phyloP scores from a whole-genome alignment of 2,113 vertebrate genomes.

The Peucedramus taeniatus region DNA sequence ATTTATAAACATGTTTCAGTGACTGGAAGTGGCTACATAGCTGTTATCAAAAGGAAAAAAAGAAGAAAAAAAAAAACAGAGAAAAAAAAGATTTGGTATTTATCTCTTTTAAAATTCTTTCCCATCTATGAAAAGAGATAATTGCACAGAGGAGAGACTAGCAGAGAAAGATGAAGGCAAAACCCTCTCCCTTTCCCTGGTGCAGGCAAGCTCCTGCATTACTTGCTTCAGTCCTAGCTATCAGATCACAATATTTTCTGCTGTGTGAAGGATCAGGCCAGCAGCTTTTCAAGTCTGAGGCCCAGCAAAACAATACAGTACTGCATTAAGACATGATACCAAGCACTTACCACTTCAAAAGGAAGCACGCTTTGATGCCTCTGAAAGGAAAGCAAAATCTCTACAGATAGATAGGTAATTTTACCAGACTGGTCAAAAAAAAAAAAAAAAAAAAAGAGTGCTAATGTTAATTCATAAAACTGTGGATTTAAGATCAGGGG shows the following conservation, averaged over 20 bases:
- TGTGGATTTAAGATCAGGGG: background rate
- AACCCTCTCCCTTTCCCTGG: background rate
- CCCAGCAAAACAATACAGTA: constrained; percentile 6
- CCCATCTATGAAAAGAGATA: background rate
- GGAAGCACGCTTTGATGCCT: background rate
- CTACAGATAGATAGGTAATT: background rate
- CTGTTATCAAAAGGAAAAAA: background rate
- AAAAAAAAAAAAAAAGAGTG: background rate
- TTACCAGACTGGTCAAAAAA: background rate
- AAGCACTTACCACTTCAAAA: constrained; percentile 37
- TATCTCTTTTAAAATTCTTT: background rate
- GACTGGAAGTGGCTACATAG: background rate
- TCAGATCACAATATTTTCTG: background rate
- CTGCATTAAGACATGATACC: background rate
- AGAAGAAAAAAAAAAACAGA: background rate
- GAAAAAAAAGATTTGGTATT: background rate
- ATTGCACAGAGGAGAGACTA: background rate
- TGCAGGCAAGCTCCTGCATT: background rate
- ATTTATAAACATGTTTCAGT: background rate
- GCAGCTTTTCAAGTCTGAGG: background rate
- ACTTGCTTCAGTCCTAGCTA: background rate
- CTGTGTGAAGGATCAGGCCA: background rate
- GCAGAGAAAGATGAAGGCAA: background rate
- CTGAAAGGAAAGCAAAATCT: constrained; percentile 21
- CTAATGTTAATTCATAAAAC: constrained; percentile 26